Base-by-base conservation (phyloP, 2,888 invertebrate genomes). In the Pecten maximus region DNA sequence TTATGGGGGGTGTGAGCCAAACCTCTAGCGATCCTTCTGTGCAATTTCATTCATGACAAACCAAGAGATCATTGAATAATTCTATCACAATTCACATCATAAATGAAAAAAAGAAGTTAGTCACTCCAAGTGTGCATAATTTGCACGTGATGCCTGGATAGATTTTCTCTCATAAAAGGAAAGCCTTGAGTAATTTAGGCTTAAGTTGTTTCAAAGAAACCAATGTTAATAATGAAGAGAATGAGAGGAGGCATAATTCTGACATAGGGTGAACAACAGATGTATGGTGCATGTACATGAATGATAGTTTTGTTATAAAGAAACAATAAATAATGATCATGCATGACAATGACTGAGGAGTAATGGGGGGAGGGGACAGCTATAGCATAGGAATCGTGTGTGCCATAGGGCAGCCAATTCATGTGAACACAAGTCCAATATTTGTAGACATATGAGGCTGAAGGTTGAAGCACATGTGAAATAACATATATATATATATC, bases 251-350 rank as follows among this genome's bases (percentile, higher is more conserved):
- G 10, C 8, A 74, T 74, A 6, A 74, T 74, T 10, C 35, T 54
- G 23, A 54, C 54, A 54, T 3, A 60, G 28, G 60, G n/a, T 60
- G 60, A 60, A 60, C 74, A 74, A 28, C 74, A 74, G 35, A 0
- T 74, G 6, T 74, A 74, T 74, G 74, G 74, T 74, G 74, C 74
- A 74, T 74, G 74, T 74, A 74, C 74, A 74, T 74, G 74, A 74
- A 74, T 74, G 74, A 74, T 74, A 74, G 8, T 10, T 74, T 12
- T 54, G 12, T 54, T 54, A 54, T 54, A 19, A 54, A 23, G 54
- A 74, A 74, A 35, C 74, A 74, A 74, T 74, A 74, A 6, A 74
- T 10, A 74, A 74, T 74, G 74, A 74, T 8, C 74, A 74, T 74
- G 74, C 74, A 74, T 28, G 74, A 74, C 23, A 23, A 54, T 54